Evolutionary conservation across 2,113 vertebrate species (phyloP).

Genomic region (cattle (Bos taurus)): DNA sequence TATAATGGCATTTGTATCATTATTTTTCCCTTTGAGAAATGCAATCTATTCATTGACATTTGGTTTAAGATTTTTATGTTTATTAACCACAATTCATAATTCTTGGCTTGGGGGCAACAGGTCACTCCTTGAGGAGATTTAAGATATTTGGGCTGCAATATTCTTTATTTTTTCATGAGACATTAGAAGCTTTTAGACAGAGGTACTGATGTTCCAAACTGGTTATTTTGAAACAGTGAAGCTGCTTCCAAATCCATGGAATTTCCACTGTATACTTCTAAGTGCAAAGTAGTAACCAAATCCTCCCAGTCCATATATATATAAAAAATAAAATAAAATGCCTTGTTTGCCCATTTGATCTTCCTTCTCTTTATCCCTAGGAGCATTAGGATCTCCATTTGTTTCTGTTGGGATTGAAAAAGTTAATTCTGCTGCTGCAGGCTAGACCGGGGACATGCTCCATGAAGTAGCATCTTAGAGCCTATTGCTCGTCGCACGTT

Average conservation of each 20-base stretch:
- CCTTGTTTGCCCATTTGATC: neutral
- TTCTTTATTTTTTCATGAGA: neutral
- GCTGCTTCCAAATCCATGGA: neutral
- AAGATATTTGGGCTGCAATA: neutral
- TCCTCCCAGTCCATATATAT: neutral
- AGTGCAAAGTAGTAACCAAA: neutral
- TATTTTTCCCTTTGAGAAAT: constrained; percentile 11
- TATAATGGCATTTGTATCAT: neutral
- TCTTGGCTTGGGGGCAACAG: neutral
- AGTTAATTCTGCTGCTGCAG: neutral
- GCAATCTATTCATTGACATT: neutral
- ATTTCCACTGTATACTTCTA: neutral
- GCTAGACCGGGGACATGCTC: neutral
- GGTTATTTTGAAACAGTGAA: neutral
- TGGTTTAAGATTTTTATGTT: neutral
- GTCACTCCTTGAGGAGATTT: neutral
- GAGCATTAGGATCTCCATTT: neutral
- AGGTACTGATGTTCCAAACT: neutral
- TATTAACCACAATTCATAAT: neutral
- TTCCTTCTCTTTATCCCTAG: neutral
- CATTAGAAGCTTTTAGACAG: neutral
- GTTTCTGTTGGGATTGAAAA: neutral
- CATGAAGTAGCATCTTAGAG: neutral
- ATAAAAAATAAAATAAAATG: neutral
- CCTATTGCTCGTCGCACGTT: neutral